These are phyloP conservation scores for Pseudococcus viburni DNA, from an alignment of 2,888 invertebrate species.

Conservation along the genomic window DNA sequence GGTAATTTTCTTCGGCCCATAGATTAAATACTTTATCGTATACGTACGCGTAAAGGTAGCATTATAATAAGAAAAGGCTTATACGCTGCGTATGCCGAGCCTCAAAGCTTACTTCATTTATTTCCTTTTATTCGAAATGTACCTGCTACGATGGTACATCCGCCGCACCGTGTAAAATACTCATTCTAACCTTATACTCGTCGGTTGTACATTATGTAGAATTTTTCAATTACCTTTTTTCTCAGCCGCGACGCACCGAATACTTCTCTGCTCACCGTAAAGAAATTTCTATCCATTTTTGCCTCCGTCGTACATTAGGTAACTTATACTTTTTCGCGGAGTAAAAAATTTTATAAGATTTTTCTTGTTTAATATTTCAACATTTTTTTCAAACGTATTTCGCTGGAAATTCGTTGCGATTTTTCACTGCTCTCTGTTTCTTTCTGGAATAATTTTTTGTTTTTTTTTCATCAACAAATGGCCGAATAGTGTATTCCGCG, in stretches of 20 bases:
- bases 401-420: constrained; percentile 15
- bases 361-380: constrained; percentile 52
- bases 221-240: constrained; percentile 45
- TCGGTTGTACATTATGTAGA: constrained; percentile 45
- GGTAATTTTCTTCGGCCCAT: constrained; percentile 46
- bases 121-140: constrained; percentile 42
- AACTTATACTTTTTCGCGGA: background rate
- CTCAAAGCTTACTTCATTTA: constrained; percentile 36
- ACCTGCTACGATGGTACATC: background rate
- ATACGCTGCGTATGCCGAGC: background rate
- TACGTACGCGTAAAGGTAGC: constrained; percentile 10
- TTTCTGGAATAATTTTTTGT: background rate
- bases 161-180: constrained; percentile 20
- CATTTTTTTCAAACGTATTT: background rate
- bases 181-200: constrained; percentile 15
- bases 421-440: constrained; percentile 11
- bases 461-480: constrained; percentile 54
- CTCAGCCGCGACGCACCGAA: background rate
- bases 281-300: constrained; percentile 6
- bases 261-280: background rate
- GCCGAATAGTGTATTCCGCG: constrained; percentile 24
- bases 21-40: constrained; percentile 21
- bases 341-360: constrained; percentile 50
- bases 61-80: constrained; percentile 46
- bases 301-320: background rate